Evolutionary conservation across 2,888 invertebrate genomes (phyloP).

Genomic region (Calameuta pallipes): DNA sequence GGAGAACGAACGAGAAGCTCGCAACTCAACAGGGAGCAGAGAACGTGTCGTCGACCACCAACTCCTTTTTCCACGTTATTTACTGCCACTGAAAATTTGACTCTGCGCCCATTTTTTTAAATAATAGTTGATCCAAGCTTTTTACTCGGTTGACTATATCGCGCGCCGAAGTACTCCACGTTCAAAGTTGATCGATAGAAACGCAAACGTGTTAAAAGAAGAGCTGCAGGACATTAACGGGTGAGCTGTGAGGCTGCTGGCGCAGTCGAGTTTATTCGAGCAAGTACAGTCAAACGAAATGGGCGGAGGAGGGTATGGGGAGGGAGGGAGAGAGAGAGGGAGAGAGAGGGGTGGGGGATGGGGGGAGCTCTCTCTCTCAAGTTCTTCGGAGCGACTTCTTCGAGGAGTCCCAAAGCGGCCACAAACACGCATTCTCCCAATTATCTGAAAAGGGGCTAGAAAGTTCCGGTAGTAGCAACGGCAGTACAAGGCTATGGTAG

Average conservation of each 20-base stretch:
- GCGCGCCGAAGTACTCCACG: too few species aligned
- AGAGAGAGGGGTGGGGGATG: too few species aligned
- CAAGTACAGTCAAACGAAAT: too few species aligned
- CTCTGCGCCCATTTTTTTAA: constrained; percentile 53
- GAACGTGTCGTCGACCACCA: constrained; percentile 30
- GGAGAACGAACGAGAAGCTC: not conserved
- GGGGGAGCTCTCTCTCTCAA: too few species aligned
- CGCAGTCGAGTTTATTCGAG: too few species aligned
- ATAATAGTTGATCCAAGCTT: constrained; percentile 47
- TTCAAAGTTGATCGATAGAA: too few species aligned
- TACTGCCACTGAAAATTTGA: constrained; percentile 61
- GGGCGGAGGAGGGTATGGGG: not conserved
- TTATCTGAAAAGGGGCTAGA: constrained; percentile 37
- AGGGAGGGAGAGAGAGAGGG: not conserved
- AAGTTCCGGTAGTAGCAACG: not conserved
- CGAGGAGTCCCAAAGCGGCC: constrained; percentile 42
- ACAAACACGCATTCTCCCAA: constrained; percentile 50
- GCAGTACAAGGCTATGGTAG: too few species aligned
- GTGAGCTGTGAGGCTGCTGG: too few species aligned
- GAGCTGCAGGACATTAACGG: too few species aligned
- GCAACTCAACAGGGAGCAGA: constrained; percentile 22
- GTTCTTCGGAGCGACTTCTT: not conserved
- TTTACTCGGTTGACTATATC: too few species aligned
- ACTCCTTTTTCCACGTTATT: constrained; percentile 60
- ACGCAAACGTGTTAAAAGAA: too few species aligned